These are phyloP conservation scores for Muntiacus muntjak DNA, from an alignment of 2,113 vertebrate genomes.

Conservation along the genomic window DNA sequence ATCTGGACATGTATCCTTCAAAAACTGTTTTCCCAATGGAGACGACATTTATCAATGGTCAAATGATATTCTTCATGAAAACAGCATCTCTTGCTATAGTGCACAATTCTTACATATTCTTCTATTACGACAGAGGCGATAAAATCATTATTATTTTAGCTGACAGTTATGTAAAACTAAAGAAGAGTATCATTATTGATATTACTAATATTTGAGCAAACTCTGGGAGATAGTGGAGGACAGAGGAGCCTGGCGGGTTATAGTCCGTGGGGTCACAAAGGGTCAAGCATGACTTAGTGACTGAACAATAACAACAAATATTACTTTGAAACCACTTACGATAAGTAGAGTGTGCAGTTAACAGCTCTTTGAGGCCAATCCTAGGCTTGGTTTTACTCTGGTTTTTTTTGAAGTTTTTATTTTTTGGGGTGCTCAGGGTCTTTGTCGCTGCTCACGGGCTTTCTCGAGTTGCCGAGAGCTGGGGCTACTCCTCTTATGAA, in stretches of 20 bases:
- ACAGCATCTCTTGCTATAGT: not conserved
- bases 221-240: not conserved
- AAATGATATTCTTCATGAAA: not conserved
- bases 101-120: not conserved
- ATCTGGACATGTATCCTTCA: not conserved
- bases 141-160: not conserved
- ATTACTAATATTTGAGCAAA: not conserved
- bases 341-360: not conserved
- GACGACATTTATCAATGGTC: not conserved
- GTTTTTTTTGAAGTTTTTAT: not conserved
- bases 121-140: not conserved
- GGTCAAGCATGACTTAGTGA: not conserved
- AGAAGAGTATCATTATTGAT: not conserved
- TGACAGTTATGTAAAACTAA: not conserved
- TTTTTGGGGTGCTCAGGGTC: not conserved
- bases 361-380: not conserved
- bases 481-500: not conserved
- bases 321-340: not conserved
- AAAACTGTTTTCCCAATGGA: not conserved
- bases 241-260: not conserved
- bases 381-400: not conserved
- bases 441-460: not conserved
- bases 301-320: not conserved
- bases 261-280: not conserved
- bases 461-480: rapidly evolving